These are phyloP conservation scores for Iselma pallidipennis DNA, from an alignment of 2,888 invertebrate species.

Conservation along the genomic window DNA sequence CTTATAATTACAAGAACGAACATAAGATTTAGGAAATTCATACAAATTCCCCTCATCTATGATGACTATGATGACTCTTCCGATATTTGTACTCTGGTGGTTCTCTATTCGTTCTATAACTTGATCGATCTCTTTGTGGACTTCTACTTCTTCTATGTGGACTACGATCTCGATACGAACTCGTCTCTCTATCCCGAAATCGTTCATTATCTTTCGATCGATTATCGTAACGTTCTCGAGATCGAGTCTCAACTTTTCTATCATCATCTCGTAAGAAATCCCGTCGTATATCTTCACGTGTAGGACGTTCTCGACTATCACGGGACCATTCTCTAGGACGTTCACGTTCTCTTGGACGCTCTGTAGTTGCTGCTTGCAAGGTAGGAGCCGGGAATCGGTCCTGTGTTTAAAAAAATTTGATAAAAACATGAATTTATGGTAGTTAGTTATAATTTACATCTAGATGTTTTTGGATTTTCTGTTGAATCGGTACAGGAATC, in stretches of 20 bases:
- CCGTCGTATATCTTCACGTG: conserved; percentile 43
- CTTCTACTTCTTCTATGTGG: conserved; percentile 5
- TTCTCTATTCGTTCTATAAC: neutral
- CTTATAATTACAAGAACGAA: neutral
- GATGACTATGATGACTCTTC: neutral
- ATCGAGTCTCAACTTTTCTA: conserved; percentile 33
- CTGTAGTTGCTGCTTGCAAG: conserved; percentile 38
- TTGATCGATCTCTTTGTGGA: neutral
- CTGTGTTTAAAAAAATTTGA: conserved; percentile 32
- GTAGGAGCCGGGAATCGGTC: conserved; percentile 51
- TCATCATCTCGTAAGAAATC: conserved; percentile 49
- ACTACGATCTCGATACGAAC: conserved; percentile 10
- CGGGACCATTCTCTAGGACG: conserved; percentile 40
- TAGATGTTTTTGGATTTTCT: conserved; percentile 79
- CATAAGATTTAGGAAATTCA: neutral
- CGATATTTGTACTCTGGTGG: neutral
- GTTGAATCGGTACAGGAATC: conserved; percentile 97
- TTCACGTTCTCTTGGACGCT: conserved; percentile 8
- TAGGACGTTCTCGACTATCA: conserved; percentile 6
- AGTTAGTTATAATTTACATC: conserved; percentile 52
- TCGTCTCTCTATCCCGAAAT: conserved; percentile 13
- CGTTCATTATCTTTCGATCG: conserved; percentile 11
- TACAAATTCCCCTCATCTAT: neutral
- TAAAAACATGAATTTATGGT: neutral
- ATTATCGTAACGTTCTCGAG: conserved; percentile 2